Conservation (phyloP, 1,140 invertebrate genomes). For the Scaptomyza graminum region DNA sequence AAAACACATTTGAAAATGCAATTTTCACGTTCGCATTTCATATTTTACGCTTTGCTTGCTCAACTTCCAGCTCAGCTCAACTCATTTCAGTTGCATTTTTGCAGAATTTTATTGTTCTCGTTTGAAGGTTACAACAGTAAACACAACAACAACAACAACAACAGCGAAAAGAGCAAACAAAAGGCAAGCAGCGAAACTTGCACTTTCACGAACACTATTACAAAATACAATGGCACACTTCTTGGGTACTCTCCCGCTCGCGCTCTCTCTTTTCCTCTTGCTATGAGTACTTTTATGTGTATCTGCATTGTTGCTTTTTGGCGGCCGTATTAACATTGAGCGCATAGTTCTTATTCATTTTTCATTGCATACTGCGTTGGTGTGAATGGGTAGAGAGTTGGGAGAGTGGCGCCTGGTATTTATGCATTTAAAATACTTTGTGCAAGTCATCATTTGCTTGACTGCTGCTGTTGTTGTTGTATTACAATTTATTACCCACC, state of each 20-base stretch:
- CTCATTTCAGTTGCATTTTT: conserved; percentile 71
- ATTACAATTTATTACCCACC: conserved; percentile 72
- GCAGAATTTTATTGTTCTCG: conserved; percentile 69
- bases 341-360: conserved; percentile 53
- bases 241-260: neutral
- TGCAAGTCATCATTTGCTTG: conserved; percentile 54
- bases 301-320: conserved; percentile 51
- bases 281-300: neutral
- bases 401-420: neutral
- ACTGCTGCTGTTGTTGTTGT: conserved; percentile 20
- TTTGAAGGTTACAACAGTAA: conserved; percentile 59
- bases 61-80: conserved; percentile 60
- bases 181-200: conserved; percentile 64
- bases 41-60: conserved; percentile 68
- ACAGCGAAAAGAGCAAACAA: conserved; percentile 41
- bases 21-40: conserved; percentile 61
- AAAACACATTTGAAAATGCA: conserved; percentile 66
- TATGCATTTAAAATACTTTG: conserved; percentile 48
- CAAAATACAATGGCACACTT: conserved; percentile 29
- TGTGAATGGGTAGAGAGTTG: conserved; percentile 31
- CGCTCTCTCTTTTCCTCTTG: neutral
- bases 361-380: conserved; percentile 67
- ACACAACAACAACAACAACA: conserved; percentile 25
- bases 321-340: conserved; percentile 70
- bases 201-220: conserved; percentile 62